Base-by-base conservation (phyloP, 2,888 invertebrate genomes). In the Pseudococcus viburni region DNA sequence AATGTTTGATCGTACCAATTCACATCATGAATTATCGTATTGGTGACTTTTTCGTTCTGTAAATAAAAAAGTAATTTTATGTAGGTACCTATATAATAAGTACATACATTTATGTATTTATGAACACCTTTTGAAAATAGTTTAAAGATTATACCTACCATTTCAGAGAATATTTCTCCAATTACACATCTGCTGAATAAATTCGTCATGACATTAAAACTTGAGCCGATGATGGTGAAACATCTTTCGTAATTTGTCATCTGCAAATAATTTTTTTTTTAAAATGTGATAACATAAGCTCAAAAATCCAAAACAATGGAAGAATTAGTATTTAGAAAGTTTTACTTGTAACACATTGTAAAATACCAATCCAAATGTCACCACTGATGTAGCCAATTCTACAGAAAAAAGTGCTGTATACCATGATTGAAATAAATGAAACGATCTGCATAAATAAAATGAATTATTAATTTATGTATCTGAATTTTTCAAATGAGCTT, bases 291-390 rank as follows among this genome's bases (percentile, higher is more conserved):
- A 59, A n/a, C 0, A 42, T 42, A 5, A 8, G 42, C 8, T 9
- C 42, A 42, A 59, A 59, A 59, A 59, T 51, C 2, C 15, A 15
- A 2, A 12, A 4, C 12, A 0, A 9, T 15, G 8, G 5, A 4
- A 4, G 9, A 15, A 51, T 51, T n/a, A 55, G 7, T 64, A 64
- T 59, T 0, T 19, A 22, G 46, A 11, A n/a, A 12, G 5, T 42
- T 39, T 46, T 73, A 86, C 86, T 33, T 73, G 86, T 48, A 86
- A n/a, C 11, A 86, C 59, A 77, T 86, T 86, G 17, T 86, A 86
- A 68, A 86, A 86, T n/a, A 86, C 73, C 19, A 86, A 73, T 11
- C 64, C 86, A 46, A 86, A 86, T 22, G 68, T 73, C 5, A 68
- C 68, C 39, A 86, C 42, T 7, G 68, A 46, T 4, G 68, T 46